Evolutionary conservation across 2,113 vertebrate genomes (phyloP).

Genomic region (Bathybates hornii): DNA sequence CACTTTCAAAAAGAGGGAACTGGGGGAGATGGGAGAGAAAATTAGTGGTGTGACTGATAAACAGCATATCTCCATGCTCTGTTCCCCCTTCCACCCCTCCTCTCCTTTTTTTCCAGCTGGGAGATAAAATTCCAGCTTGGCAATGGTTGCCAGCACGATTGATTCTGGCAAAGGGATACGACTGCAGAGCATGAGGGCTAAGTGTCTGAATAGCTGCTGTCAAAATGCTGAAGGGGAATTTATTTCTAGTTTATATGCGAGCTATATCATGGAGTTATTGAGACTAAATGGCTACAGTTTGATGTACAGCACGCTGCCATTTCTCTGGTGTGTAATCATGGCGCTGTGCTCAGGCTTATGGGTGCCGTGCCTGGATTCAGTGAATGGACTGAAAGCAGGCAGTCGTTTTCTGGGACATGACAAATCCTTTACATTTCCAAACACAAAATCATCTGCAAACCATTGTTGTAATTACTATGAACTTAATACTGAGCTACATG

Average conservation of each 20-base stretch:
- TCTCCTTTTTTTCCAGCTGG: background rate
- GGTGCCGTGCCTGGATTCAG: background rate
- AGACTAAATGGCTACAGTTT: conserved; percentile 42
- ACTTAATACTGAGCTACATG: background rate
- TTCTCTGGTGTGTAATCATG: conserved; percentile 16
- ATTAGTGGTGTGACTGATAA: conserved; percentile 50
- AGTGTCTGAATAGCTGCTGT: conserved; percentile 55
- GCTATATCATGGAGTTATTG: conserved; percentile 39
- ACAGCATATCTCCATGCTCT: conserved; percentile 33
- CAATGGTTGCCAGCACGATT: conserved; percentile 41
- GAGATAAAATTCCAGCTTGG: conserved; percentile 54
- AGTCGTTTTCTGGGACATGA: background rate
- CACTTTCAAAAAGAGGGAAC: conserved; percentile 34
- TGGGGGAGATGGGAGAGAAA: background rate
- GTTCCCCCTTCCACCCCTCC: background rate
- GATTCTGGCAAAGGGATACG: conserved; percentile 54
- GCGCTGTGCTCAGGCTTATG: conserved; percentile 1
- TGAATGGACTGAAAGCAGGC: background rate
- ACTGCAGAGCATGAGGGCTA: conserved; percentile 36
- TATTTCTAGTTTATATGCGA: conserved; percentile 49
- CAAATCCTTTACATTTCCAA: conserved; percentile 26
- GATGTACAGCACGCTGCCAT: conserved; percentile 39
- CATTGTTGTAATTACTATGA: conserved; percentile 1
- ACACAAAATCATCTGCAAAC: background rate
- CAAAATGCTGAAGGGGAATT: conserved; percentile 51